Conservation (phyloP, 2,888 invertebrate genomes). For the Cantharis rustica region DNA sequence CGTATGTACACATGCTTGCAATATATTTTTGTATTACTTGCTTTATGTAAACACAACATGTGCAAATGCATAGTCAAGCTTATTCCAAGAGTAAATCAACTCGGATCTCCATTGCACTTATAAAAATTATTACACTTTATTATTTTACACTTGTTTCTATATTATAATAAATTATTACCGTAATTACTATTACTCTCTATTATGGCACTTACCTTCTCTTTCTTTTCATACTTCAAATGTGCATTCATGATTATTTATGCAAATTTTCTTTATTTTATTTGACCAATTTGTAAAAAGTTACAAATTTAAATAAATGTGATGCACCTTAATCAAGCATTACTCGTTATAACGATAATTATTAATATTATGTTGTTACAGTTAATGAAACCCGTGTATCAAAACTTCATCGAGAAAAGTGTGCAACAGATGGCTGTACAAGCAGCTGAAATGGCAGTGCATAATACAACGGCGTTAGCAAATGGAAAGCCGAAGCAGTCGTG, state of each 20-base stretch:
- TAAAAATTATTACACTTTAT: not conserved
- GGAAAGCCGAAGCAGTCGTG: slow-evolving; percentile 57
- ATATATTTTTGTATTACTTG: not conserved
- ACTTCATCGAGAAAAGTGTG: slow-evolving; percentile 80
- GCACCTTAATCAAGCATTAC: not conserved
- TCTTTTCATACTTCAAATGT: not conserved
- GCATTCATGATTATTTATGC: not conserved
- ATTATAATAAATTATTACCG: not conserved
- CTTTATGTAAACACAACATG: not conserved
- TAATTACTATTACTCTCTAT: not conserved
- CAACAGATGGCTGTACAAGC: slow-evolving; percentile 81
- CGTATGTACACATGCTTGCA: slow-evolving; percentile 48
- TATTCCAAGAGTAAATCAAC: not conserved
- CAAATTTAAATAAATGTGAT: not conserved
- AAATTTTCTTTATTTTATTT: not conserved
- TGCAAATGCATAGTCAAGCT: not conserved
- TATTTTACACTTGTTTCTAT: slow-evolving; percentile 1
- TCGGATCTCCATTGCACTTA: not conserved
- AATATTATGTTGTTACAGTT: slow-evolving; percentile 60
- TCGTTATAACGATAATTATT: not conserved
- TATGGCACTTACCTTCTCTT: not conserved
- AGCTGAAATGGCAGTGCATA: slow-evolving; percentile 69
- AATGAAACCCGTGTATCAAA: slow-evolving; percentile 82
- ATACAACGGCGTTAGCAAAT: slow-evolving; percentile 50
- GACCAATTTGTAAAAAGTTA: not conserved